Conservation (phyloP, 2,888 invertebrate genomes). For the Odontocolon sp. region DNA sequence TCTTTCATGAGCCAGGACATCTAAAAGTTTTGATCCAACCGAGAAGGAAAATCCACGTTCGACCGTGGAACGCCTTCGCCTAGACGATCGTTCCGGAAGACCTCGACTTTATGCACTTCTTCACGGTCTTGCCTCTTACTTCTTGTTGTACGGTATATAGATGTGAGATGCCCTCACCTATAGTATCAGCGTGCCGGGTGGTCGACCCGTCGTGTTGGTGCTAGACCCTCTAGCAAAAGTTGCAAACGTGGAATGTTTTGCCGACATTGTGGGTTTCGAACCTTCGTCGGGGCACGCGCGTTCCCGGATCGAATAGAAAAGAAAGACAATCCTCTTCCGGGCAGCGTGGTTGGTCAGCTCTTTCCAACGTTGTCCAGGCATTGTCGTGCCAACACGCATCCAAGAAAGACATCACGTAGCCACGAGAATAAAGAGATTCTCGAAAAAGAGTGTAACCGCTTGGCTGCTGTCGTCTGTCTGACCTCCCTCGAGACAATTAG, state of each 20-base stretch:
- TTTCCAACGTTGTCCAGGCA: conserved; percentile 25
- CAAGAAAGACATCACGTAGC: conserved; percentile 67
- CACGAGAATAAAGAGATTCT: conserved; percentile 56
- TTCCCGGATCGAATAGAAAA: conserved; percentile 25
- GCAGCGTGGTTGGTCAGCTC: neutral
- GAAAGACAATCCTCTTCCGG: conserved; percentile 37
- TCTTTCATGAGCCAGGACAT: conserved; percentile 39
- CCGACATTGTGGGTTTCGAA: conserved; percentile 46
- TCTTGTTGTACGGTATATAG: conserved; percentile 12
- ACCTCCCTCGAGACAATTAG: conserved; percentile 70
- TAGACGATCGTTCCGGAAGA: conserved; percentile 59
- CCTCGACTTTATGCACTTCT: conserved; percentile 26
- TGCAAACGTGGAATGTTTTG: conserved; percentile 60
- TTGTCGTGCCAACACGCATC: conserved; percentile 35
- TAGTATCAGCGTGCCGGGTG: conserved; percentile 54
- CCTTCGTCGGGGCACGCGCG: conserved; percentile 27
- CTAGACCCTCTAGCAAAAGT: conserved; percentile 21
- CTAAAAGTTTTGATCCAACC: conserved; percentile 44
- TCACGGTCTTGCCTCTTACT: conserved; percentile 17
- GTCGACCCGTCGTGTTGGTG: conserved; percentile 34
- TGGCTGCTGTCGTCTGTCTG: conserved; percentile 23
- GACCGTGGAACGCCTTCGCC: conserved; percentile 60
- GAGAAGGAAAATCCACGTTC: conserved; percentile 42
- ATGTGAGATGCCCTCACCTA: conserved; percentile 8
- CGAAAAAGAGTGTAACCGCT: conserved; percentile 34